Evolutionary conservation across 2,888 invertebrate genomes (phyloP).

Genomic region (Adelphocoris suturalis): DNA sequence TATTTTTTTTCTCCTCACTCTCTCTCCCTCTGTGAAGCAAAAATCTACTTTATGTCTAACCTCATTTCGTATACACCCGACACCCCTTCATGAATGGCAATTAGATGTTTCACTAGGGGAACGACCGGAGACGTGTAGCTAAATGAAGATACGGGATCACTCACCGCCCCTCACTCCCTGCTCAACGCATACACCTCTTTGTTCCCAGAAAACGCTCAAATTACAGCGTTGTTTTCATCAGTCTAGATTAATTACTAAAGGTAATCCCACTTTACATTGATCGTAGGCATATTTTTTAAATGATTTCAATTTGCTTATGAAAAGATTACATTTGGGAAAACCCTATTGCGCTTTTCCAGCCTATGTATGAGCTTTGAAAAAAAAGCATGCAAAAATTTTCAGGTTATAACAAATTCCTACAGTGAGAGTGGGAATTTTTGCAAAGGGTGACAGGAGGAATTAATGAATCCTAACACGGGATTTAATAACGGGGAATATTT

Average conservation of each 20-base stretch:
- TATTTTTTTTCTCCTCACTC: background rate
- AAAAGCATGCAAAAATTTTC: too few relatives aligned
- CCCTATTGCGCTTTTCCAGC: too few relatives aligned
- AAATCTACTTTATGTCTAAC: background rate
- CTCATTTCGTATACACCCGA: conserved; percentile 36
- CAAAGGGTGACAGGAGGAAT: too few relatives aligned
- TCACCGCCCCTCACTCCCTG: background rate
- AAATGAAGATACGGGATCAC: background rate
- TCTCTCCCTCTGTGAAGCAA: background rate
- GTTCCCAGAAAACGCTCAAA: background rate
- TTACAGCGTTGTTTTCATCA: background rate
- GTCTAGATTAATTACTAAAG: background rate
- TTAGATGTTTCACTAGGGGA: conserved; percentile 27
- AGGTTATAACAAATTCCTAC: too few relatives aligned
- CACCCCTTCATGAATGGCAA: conserved; percentile 39
- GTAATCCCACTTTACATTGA: too few relatives aligned
- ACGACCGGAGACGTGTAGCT: conserved; percentile 4
- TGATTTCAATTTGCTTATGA: too few relatives aligned
- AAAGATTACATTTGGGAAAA: too few relatives aligned
- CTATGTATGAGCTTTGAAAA: too few relatives aligned
- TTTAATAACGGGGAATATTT: too few relatives aligned
- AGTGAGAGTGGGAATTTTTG: too few relatives aligned
- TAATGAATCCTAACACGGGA: too few relatives aligned
- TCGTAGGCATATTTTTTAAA: too few relatives aligned
- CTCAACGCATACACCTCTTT: background rate